Evolutionary conservation across 2,888 invertebrate genomes (phyloP), one percentile per base, ranked within the genome.

Genomic region (Mimachlamys varia): DNA sequence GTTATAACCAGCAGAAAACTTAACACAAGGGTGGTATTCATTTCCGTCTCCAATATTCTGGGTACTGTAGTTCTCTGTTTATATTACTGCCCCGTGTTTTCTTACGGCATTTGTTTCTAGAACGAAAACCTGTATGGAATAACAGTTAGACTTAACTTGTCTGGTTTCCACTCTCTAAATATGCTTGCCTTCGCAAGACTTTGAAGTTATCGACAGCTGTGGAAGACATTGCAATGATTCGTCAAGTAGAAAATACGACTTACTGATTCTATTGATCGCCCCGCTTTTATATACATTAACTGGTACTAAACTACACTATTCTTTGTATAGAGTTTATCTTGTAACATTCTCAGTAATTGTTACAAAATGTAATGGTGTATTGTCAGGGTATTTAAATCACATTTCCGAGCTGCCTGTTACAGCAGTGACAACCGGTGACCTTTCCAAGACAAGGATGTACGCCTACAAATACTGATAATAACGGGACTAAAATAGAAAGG

Each of bases 161-260:
- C 76, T 33, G 33, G 27, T 76, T 33, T 33, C 33, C 27, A 33
- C 27, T 33, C 0, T 76, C 7, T 76, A 76, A 13, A 22, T 44
- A 44, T 7, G 44, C 44, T 44, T 44, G 62, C 22, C 62, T 22
- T 17, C 7, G 3, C 22, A 62, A 22, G 62, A 62, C 17, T 62
- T n/a, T 22, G 62, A 62, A 62, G 22, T n/a, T n/a, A 22, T 44
- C 44, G 44, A 76, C 76, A 76, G 76, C 76, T 76, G 76, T 4
- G 17, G 33, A 33, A 76, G 12, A 76, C 76, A 76, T 76, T 33
- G 33, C 76, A 33, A 33, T 7, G 15, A 27, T 76, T 15, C 13
- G 12, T 76, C 76, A 76, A 33, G 76, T 33, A 76, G 76, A 76
- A 76, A 76, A 76, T 76, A 33, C 22, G 76, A 76, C 33, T 76